A percentile compares a stretch with the other conserved stretches of the same genome.
Conservation (phyloP, 2,888 invertebrate genomes). For the Brachyopa scutellaris region DNA sequence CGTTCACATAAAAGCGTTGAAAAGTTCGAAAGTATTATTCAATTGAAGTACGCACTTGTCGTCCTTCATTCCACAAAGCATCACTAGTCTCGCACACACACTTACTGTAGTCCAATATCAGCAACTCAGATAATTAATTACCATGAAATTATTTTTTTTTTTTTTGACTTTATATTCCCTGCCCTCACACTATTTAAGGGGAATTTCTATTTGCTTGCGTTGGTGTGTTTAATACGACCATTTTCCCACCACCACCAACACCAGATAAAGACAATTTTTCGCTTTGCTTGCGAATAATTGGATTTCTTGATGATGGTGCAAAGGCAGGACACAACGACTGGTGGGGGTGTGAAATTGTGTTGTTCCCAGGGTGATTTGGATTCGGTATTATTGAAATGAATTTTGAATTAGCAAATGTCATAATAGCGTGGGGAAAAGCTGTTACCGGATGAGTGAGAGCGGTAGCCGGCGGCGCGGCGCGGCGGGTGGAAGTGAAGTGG, state of each 20-base stretch:
- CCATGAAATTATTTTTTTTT: constrained; percentile 18
- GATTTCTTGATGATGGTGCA: constrained; percentile 17
- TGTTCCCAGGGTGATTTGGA: constrained; percentile 40
- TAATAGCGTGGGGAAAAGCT: constrained; percentile 19
- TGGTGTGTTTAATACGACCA: background rate
- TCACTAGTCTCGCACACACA: too few species aligned
- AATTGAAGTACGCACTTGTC: too few species aligned
- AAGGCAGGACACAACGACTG: background rate
- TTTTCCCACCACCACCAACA: background rate
- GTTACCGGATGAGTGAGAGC: background rate
- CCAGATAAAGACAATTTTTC: constrained; percentile 12
- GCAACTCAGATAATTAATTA: constrained; percentile 40
- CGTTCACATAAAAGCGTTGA: too few species aligned
- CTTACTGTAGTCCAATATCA: constrained; percentile 3
- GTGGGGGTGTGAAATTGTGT: constrained; percentile 4
- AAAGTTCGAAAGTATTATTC: too few species aligned
- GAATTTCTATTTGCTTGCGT: background rate
- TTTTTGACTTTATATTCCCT: too few species aligned
- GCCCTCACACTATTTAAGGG: too few species aligned
- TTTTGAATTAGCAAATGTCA: constrained; percentile 52
- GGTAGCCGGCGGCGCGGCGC: background rate
- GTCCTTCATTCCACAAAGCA: too few species aligned
- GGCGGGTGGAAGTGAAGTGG: background rate
- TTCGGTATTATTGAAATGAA: constrained; percentile 49
- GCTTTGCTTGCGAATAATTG: constrained; percentile 34